phyloP scores from a whole-genome alignment of 2,888 invertebrate species.

The Quadriops clusia region DNA sequence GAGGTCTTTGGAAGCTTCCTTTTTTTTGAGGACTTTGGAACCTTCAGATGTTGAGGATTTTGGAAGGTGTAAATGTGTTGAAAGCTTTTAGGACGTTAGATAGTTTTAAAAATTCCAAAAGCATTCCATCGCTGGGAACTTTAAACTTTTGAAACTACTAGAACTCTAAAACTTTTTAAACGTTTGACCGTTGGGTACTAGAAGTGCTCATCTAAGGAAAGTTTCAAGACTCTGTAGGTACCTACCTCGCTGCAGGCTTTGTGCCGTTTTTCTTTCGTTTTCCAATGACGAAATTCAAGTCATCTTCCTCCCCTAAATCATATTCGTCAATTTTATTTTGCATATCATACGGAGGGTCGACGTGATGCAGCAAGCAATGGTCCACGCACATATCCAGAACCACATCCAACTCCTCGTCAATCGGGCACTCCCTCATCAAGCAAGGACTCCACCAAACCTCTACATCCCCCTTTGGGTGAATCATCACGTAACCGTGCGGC shows the following conservation, averaged over 20 bases:
- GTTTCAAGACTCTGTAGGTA: too few species aligned
- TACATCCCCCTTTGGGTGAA: slow-evolving; percentile 58
- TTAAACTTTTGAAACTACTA: too few species aligned
- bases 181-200: too few species aligned
- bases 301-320: not conserved
- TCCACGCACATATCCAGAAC: slow-evolving; percentile 61
- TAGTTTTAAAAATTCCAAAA: too few species aligned
- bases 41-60: too few species aligned
- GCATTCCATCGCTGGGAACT: too few species aligned
- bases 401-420: slow-evolving; percentile 59
- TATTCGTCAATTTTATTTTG: slow-evolving; percentile 3
- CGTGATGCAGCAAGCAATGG: slow-evolving; percentile 55
- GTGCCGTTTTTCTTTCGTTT: not conserved
- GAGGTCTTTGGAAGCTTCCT: too few species aligned
- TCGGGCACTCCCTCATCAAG: slow-evolving; percentile 67
- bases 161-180: too few species aligned
- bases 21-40: too few species aligned
- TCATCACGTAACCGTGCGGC: slow-evolving; percentile 64
- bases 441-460: slow-evolving; percentile 81
- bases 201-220: too few species aligned
- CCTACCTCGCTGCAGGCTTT: not conserved
- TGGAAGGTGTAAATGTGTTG: too few species aligned
- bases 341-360: not conserved
- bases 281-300: not conserved
- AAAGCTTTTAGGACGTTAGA: too few species aligned